Base-by-base conservation (phyloP, 2,113 vertebrate species). In the Emydocephalus ijimae region DNA sequence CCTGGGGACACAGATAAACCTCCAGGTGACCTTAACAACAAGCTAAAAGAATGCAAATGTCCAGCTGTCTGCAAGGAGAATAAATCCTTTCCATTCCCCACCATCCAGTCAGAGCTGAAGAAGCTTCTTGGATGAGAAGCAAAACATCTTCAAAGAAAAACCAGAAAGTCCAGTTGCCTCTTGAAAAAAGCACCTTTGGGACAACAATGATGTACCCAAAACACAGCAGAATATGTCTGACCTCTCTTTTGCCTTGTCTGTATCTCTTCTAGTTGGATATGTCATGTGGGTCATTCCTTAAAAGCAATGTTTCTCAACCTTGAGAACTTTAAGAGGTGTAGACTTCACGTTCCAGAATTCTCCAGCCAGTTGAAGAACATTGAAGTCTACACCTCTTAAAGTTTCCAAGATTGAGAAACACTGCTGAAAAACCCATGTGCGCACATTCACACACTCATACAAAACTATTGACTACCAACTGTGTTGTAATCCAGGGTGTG, bases 141-240 rank as follows among this genome's bases (percentile, higher is more conserved):
- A 3, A 54, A 54, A 15, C 12, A 9, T 50, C 48, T 9, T 50
- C 48, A 50, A 50, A 50, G 48, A 50, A 50, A 50, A 50, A 50
- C 5, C 55, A 56, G 55, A 56, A 56, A 56, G 55, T 56, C 55
- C 18, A 56, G 55, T 6, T 56, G 55, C 55, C 55, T 56, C 18
- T 56, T 21, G 55, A 56, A 56, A 56, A 56, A 56, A 56, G 55
- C 20, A 56, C 18, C 18, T 21, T 56, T 56, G 55, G 55, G 55
- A 21, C 55, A 20, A 21, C 1, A 1, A 56, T 24, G 56, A 57
- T 23, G 45, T 45, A 54, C 81, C 7, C 1, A 91, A 94, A 93
- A 90, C 54, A 91, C 1, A 29, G 59, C 26, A 54, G 52, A 90
- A 94, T 39, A 45, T 93, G 92, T 85, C 64, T 94, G 94, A 94